Evolutionary conservation across 2,888 invertebrate genomes (phyloP), one percentile per base, ranked within the genome.

Genomic region (Hanleya hanleyi): DNA sequence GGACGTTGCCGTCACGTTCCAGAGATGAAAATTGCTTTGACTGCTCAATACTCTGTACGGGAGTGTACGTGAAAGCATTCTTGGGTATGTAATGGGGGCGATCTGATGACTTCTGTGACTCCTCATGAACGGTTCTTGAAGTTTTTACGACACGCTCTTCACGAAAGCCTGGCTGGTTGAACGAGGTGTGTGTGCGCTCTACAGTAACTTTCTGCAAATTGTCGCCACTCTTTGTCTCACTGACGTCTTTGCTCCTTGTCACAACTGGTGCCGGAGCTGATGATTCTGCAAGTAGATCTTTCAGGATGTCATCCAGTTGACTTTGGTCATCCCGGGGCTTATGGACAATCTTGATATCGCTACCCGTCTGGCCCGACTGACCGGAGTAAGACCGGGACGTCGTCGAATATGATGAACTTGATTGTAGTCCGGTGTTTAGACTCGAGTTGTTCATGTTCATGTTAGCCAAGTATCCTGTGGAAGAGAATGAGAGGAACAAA

Each of bases 221-320:
- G 57, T 57, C 57, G 12, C 57, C 57, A 57, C 26, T 29, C 26
- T 57, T 57, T 22, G 57, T 57, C 57, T 57, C 22, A 26, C 57
- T 57, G 18, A 22, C 57, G 9, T 57, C 57, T 57, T 57, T 57
- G 26, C 73, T 73, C 78, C 68, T 66, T 74, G 67, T 73, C 81
- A 78, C 83, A 81, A n/a, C 67, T 12, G 64, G 64, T 51, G 15
- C 81, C 79, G 65, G 80, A 81, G 41, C 5, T 75, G 86, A 85
- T 75, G 86, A 85, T 51, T 89, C 87, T 38, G 86, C 86, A 57
- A 90, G 84, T 71, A 90, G 78, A 78, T 90, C 89, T 74, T 86
- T 87, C 36, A 90, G 78, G 69, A 90, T 86, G 62, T 87, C 87
- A 79, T 90, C 90, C 37, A 90, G 77, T 77, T 90, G 87, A 22